Evolutionary conservation across 2,888 invertebrate species (phyloP).

Genomic region (Drymonia ruficornis): DNA sequence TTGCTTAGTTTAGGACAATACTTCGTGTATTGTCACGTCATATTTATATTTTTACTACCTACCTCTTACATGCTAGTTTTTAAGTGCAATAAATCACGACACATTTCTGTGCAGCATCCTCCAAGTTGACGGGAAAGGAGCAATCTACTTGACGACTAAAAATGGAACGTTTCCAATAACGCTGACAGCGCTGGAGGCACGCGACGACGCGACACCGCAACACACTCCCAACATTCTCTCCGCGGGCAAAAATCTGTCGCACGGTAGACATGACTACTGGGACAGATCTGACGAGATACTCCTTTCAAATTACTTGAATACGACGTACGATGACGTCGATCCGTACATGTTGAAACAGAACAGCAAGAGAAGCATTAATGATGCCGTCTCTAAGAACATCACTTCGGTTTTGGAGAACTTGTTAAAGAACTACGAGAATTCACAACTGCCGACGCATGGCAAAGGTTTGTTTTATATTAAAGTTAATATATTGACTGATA

Average conservation of each 20-base stretch:
- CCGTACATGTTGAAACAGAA: constrained; percentile 59
- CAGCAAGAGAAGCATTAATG: constrained; percentile 84
- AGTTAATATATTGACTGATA: too few species aligned
- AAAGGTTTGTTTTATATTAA: constrained; percentile 80
- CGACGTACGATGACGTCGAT: constrained; percentile 58
- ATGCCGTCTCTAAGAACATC: constrained; percentile 92
- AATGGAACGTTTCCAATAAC: constrained; percentile 82
- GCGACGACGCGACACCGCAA: constrained; percentile 59
- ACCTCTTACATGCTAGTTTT: not conserved
- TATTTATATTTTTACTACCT: too few species aligned
- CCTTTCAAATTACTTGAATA: constrained; percentile 68
- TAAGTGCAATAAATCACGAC: constrained; percentile 19
- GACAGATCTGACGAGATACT: constrained; percentile 60
- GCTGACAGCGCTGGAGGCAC: constrained; percentile 69
- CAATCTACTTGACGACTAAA: constrained; percentile 80
- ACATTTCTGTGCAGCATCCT: constrained; percentile 56
- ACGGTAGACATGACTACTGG: constrained; percentile 58
- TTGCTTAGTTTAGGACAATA: too few species aligned
- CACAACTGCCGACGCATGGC: constrained; percentile 94
- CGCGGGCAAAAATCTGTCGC: constrained; percentile 64
- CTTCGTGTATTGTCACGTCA: too few species aligned
- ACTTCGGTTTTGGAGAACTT: constrained; percentile 93
- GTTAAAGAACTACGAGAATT: constrained; percentile 95
- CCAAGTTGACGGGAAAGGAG: constrained; percentile 72
- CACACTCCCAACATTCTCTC: constrained; percentile 68